Evolutionary conservation across 2,888 invertebrate genomes (phyloP), one percentile per base, ranked within the genome.

Genomic region (Stratiomys singularior): DNA sequence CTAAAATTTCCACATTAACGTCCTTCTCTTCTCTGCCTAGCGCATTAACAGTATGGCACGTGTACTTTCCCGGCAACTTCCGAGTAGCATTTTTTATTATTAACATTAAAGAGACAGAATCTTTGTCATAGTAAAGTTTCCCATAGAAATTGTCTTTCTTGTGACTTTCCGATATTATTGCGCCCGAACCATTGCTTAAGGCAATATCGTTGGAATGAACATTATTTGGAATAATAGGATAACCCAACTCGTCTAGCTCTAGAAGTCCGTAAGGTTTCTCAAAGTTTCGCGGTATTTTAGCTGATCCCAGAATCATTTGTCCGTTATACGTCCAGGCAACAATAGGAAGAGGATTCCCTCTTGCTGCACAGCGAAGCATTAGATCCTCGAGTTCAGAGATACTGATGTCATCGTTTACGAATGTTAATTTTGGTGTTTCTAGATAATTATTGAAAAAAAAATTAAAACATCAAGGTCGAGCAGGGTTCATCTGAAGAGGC

Each of bases 321-420:
- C 89, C 89, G 79, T 89, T 89, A 78, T 89, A 88, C 60, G 89
- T 85, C 92, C 93, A 93, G 66, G 88, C 88, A 79, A 92, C 88
- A 2, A 85, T 85, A 0, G 92, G 91, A 0, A 82, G 64, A 0
- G 92, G 92, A 78, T 88, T 88, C 0, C 92, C 92, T n/a, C 85
- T 83, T 0, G 90, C 90, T 77, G 88, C 87, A 83, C 92, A 92
- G 0, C 88, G 84, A 67, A 82, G 60, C 63, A 77, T 79, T 60
- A 80, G 69, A 11, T 67, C 37, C 0, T 80, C 74, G 0, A 76
- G 58, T 60, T 76, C 78, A 15, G 44, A 37, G 56, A 78, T 77
- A 37, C 27, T 64, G 11, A 78, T 47, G 60, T 79, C 47, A n/a
- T 79, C 56, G 9, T 76, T 67, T 3, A 76, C 56, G 11, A 52